Evolutionary conservation across 1,140 invertebrate species (phyloP).

Genomic region (Teleogryllus occipitalis): DNA sequence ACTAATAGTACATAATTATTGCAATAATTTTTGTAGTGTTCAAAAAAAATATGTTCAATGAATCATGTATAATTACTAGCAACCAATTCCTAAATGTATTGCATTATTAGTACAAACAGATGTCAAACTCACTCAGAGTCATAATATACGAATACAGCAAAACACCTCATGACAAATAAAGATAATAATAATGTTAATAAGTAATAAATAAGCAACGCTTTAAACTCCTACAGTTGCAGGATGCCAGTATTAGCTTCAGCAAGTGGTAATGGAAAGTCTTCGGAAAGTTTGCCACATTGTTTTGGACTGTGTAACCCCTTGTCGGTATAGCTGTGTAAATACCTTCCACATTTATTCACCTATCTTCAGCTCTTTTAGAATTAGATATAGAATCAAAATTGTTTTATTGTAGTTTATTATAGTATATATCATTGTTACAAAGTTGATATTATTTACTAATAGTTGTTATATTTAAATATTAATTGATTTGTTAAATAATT

Average conservation of each 20-base stretch:
- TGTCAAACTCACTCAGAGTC: neutral
- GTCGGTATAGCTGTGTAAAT: neutral
- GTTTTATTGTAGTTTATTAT: neutral
- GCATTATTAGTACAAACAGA: neutral
- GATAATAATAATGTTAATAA: neutral
- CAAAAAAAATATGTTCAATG: no score
- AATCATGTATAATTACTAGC: no score
- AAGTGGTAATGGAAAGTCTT: neutral
- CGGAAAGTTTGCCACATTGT: neutral
- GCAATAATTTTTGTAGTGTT: no score
- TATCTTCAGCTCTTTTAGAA: neutral
- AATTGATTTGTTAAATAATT: neutral
- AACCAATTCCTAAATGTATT: neutral
- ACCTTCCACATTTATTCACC: neutral
- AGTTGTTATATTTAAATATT: neutral
- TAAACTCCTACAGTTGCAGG: neutral
- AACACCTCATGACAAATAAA: neutral
- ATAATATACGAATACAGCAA: neutral
- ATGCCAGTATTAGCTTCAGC: neutral
- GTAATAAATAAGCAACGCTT: neutral
- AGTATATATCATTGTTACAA: neutral
- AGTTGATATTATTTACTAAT: neutral
- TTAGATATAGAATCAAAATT: neutral
- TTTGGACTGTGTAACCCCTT: neutral
- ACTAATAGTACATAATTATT: no score